Evolutionary conservation across 2,888 invertebrate species (phyloP).

Genomic region (Unio pictorum): DNA sequence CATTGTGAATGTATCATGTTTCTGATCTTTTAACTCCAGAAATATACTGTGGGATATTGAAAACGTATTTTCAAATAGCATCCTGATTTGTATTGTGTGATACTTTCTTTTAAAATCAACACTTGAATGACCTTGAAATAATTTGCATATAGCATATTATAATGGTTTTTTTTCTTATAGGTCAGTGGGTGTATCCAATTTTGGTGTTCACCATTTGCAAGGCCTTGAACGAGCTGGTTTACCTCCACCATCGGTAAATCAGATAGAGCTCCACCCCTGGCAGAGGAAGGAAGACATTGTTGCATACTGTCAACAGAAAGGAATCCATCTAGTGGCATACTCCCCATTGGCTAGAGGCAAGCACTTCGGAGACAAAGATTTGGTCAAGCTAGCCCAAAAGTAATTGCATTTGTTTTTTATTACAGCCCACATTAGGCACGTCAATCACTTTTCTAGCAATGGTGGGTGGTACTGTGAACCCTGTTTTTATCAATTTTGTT

Average conservation of each 20-base stretch:
- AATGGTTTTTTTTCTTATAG: slow-evolving; percentile 14
- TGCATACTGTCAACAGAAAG: slow-evolving; percentile 45
- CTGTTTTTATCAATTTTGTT: no score
- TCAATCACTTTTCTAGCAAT: no score
- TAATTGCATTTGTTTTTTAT: background rate
- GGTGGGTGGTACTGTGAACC: no score
- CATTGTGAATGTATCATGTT: no score
- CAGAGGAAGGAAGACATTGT: slow-evolving; percentile 45
- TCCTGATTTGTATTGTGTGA: no score
- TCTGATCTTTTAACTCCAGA: no score
- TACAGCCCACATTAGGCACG: no score
- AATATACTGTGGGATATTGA: no score
- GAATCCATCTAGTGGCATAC: slow-evolving; percentile 56
- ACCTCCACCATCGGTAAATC: slow-evolving; percentile 57
- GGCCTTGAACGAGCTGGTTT: slow-evolving; percentile 48
- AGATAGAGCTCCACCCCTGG: slow-evolving; percentile 59
- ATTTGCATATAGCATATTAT: no score
- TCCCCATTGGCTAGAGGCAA: slow-evolving; percentile 48
- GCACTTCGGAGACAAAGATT: slow-evolving; percentile 34
- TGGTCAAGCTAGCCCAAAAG: slow-evolving; percentile 36
- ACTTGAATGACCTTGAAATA: no score
- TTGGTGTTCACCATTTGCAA: slow-evolving; percentile 53
- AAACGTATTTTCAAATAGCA: no score
- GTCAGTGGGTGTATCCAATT: slow-evolving; percentile 61
- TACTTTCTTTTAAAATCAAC: no score